These are phyloP conservation scores for Steinernema hermaphroditum DNA, from an alignment of 2,888 invertebrate genomes.

Conservation along the genomic window DNA sequence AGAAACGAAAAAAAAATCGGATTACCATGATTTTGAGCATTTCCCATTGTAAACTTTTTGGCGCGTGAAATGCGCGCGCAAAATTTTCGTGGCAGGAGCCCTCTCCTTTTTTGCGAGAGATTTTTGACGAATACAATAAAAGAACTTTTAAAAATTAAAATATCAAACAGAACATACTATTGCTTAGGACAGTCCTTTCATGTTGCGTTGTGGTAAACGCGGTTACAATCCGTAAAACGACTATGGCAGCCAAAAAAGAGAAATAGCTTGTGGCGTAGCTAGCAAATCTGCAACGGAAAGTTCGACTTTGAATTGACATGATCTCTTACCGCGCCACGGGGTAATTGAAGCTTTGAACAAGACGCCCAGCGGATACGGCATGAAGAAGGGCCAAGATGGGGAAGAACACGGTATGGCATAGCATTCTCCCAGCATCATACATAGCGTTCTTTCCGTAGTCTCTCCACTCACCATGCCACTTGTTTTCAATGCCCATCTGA, in stretches of 20 bases:
- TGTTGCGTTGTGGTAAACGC: too few species aligned
- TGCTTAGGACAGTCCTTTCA: conserved; percentile 18
- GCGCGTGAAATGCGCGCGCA: too few species aligned
- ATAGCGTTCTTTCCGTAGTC: conserved; percentile 42
- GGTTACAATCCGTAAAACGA: conserved; percentile 13
- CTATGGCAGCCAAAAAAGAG: conserved; percentile 12
- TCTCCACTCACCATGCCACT: conserved; percentile 47
- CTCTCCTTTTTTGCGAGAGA: too few species aligned
- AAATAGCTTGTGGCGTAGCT: conserved; percentile 34
- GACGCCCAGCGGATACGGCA: conserved; percentile 36
- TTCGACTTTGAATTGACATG: neutral
- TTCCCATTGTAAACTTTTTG: too few species aligned
- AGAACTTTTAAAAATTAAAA: neutral
- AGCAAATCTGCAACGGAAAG: conserved; percentile 28
- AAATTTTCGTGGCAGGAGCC: too few species aligned
- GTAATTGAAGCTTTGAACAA: conserved; percentile 42
- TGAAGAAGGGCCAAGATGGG: conserved; percentile 45
- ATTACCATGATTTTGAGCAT: too few species aligned
- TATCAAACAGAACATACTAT: neutral
- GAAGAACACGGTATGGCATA: conserved; percentile 43
- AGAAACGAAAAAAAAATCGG: too few species aligned
- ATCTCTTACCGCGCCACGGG: conserved; percentile 44
- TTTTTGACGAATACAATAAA: too few species aligned
- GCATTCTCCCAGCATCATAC: conserved; percentile 42
- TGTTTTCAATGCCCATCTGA: conserved; percentile 28